Base-by-base conservation (phyloP, 1,140 invertebrate genomes). In the Papilio machaon region DNA sequence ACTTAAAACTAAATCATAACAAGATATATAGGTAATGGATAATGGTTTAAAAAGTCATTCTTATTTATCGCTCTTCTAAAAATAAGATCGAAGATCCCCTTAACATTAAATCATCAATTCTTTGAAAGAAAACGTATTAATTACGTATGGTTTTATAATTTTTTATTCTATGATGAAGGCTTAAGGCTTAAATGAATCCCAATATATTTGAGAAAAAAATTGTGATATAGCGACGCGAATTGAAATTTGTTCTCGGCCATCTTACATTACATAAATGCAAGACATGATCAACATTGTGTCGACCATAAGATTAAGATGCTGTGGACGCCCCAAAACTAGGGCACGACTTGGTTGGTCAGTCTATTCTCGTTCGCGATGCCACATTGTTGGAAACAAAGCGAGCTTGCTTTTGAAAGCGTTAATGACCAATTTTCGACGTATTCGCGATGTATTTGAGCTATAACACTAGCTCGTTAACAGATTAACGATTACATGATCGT, bases 281-380 rank as follows among this genome's bases (percentile, higher is more conserved):
- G 81, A 86, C 86, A 88, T 80, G 86, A 54, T 80, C 73, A 88
- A 82, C 81, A 80, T 80, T 85, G 87, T 85, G 85, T 84, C 84
- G 85, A 83, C 83, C 86, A 75, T 83, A 81, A 85, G 86, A 85
- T 84, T 84, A 77, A 86, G 82, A 85, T 83, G 84, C 81, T 85
- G 83, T 88, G 87, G 84, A 89, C 87, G 88, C 78, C 84, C 87
- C 85, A 85, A 82, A 92, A 89, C 83, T 89, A 84, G 91, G 92
- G 88, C 91, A 89, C 85, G 85, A 90, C 85, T 70, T 90, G 85
- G 83, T 86, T 85, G 87, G 85, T 70, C 64, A 85, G 85, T 92
- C 91, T 92, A 92, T 92, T 93, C 89, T 87, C 83, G 89, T 73
- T 78, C 89, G 91, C 82, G 85, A 84, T 85, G 84, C 83, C 88